Evolutionary conservation across 2,888 invertebrate genomes (phyloP).

Genomic region (Orthosia cruda): DNA sequence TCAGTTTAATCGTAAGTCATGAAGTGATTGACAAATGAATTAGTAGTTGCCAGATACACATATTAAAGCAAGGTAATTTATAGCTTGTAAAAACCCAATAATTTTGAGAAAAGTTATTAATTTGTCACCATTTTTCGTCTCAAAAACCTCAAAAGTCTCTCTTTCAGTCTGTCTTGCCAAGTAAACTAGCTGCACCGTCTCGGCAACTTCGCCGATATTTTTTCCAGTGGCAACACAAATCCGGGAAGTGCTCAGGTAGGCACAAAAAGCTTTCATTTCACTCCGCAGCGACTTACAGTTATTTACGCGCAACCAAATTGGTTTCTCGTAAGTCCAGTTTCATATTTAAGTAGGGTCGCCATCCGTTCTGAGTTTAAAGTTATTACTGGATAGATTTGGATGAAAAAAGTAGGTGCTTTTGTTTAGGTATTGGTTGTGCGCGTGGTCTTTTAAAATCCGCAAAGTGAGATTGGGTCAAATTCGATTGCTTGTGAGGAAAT

Average conservation of each 20-base stretch:
- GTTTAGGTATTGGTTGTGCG: no score
- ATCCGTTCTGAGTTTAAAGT: slow-evolving; percentile 24
- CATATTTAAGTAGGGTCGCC: slow-evolving; percentile 62
- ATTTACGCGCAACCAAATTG: slow-evolving; percentile 66
- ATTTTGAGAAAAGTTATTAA: neutral
- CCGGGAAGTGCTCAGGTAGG: slow-evolving; percentile 65
- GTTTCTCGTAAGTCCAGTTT: slow-evolving; percentile 67
- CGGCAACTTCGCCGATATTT: slow-evolving; percentile 35
- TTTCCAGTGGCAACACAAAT: slow-evolving; percentile 57
- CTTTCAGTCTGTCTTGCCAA: slow-evolving; percentile 24
- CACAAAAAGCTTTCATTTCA: slow-evolving; percentile 66
- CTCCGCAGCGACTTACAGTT: slow-evolving; percentile 65
- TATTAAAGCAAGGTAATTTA: no score
- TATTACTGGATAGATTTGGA: neutral
- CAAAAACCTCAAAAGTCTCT: slow-evolving; percentile 19
- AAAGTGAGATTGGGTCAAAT: no score
- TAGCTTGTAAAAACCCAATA: neutral
- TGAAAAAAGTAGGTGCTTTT: neutral
- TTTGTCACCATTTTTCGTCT: neutral
- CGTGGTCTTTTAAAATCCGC: no score
- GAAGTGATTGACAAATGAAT: no score
- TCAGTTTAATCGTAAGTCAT: no score
- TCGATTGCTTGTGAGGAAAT: no score
- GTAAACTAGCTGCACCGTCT: slow-evolving; percentile 43
- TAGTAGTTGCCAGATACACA: no score